These are phyloP conservation scores for Choloepus didactylus DNA, from an alignment of 2,797 vertebrate species.

Conservation along the genomic window DNA sequence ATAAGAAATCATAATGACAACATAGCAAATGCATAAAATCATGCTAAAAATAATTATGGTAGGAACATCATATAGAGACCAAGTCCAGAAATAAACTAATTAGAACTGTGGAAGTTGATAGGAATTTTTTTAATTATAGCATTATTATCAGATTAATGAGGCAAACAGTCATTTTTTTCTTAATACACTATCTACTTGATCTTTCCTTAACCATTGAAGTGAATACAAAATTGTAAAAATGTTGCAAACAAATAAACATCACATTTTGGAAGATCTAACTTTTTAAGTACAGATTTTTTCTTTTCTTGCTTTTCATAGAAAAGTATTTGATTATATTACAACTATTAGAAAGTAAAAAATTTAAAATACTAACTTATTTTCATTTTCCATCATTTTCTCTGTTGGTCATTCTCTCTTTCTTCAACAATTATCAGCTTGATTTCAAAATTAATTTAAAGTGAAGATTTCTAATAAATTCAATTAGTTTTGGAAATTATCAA, in stretches of 20 bases:
- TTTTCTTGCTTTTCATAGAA: not conserved
- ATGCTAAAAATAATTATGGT: not conserved
- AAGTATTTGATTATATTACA: slow-evolving; percentile 18
- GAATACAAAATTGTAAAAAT: not conserved
- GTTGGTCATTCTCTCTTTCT: too few species aligned
- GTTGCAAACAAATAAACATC: not conserved
- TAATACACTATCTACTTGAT: not conserved
- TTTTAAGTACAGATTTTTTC: not conserved
- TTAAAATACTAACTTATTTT: not conserved
- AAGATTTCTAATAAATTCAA: not conserved
- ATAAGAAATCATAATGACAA: not conserved
- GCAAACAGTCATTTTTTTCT: not conserved
- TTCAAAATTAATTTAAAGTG: not conserved
- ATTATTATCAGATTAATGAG: slow-evolving; percentile 29
- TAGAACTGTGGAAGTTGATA: not conserved
- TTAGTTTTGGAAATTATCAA: not conserved
- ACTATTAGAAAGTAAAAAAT: not conserved
- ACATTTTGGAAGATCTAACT: not conserved
- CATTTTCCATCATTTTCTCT: not conserved
- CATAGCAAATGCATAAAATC: not conserved
- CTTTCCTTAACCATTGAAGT: not conserved
- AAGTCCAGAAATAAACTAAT: slow-evolving; percentile 40
- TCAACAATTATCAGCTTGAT: not conserved
- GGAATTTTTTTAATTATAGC: not conserved
- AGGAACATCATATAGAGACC: not conserved